Percentiles rank a stretch among this genome's conserved stretches.
phyloP scores from a whole-genome alignment of 2,888 invertebrate species.

The Mechanitis messenoides region DNA sequence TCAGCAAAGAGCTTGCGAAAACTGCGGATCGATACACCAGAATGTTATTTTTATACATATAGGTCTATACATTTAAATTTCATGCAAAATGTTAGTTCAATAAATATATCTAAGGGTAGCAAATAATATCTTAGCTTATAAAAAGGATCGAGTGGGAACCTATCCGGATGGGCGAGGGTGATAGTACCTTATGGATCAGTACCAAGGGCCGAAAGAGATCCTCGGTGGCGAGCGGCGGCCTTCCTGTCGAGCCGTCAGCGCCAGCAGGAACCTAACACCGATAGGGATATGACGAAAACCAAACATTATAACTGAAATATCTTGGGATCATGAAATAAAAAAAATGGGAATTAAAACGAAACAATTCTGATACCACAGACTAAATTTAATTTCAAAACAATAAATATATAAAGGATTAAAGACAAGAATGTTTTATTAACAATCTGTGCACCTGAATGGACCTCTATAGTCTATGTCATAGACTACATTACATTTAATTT shows the following conservation, averaged over 20 bases:
- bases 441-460: not conserved
- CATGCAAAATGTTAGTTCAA: not conserved
- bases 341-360: slow-evolving; percentile 6
- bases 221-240: slow-evolving; percentile 61
- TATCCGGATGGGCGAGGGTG: not conserved
- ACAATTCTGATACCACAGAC: too few relatives aligned
- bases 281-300: slow-evolving; percentile 36
- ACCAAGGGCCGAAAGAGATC: slow-evolving; percentile 76
- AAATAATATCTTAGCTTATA: not conserved
- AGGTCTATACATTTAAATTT: not conserved
- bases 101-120: not conserved
- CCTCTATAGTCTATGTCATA: not conserved
- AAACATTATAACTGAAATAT: slow-evolving; percentile 22
- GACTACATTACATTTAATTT: not conserved
- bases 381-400: too few relatives aligned
- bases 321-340: slow-evolving; percentile 11
- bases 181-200: slow-evolving; percentile 45
- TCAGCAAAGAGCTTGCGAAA: slow-evolving; percentile 94
- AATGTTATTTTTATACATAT: slow-evolving; percentile 1
- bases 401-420: too few relatives aligned
- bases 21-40: slow-evolving; percentile 65
- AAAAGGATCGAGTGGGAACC: not conserved
- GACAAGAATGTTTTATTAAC: too few relatives aligned
- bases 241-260: slow-evolving; percentile 52
- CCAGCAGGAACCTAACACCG: slow-evolving; percentile 63